Percentiles rank a stretch among this genome's conserved stretches.
Conservation (phyloP, 1,140 invertebrate species). For the Drosophila saltans region DNA sequence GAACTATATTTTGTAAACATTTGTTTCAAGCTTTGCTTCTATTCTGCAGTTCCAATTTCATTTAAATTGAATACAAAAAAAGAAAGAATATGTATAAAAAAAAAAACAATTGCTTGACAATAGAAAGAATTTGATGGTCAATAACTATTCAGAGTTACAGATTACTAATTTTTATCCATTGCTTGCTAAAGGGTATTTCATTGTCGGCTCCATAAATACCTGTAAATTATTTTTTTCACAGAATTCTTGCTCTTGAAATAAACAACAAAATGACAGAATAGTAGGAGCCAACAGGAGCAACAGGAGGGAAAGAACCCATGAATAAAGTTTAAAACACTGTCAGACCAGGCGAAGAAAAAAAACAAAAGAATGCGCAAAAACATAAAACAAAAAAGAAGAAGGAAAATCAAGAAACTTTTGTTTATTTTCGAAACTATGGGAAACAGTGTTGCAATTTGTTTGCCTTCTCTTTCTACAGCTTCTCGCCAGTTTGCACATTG, state of each 20-base stretch:
- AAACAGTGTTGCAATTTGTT: conserved; percentile 13
- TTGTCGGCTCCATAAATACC: neutral
- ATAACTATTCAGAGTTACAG: no score
- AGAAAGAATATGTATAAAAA: no score
- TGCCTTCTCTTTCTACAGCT: neutral
- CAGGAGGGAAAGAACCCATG: conserved; percentile 28
- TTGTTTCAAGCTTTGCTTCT: no score
- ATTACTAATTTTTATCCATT: no score
- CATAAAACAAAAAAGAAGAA: conserved; percentile 30
- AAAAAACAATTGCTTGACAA: no score
- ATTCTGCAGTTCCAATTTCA: no score
- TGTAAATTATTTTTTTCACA: conserved; percentile 8
- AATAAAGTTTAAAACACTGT: conserved; percentile 60
- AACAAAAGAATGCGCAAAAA: conserved; percentile 5
- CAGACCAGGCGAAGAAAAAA: conserved; percentile 33
- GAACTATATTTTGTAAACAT: no score
- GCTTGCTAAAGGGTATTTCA: neutral
- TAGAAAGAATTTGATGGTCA: no score
- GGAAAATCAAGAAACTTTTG: conserved; percentile 18
- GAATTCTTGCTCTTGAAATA: conserved; percentile 21
- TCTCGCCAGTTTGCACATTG: neutral
- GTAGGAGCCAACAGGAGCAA: conserved; percentile 11
- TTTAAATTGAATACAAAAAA: no score
- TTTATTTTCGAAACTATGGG: conserved; percentile 27
- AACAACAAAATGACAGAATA: conserved; percentile 45